A percentile compares a stretch with the other conserved stretches of the same genome.
phyloP scores from a whole-genome alignment of 1,140 invertebrate species.

The Pogonus chalceus region DNA sequence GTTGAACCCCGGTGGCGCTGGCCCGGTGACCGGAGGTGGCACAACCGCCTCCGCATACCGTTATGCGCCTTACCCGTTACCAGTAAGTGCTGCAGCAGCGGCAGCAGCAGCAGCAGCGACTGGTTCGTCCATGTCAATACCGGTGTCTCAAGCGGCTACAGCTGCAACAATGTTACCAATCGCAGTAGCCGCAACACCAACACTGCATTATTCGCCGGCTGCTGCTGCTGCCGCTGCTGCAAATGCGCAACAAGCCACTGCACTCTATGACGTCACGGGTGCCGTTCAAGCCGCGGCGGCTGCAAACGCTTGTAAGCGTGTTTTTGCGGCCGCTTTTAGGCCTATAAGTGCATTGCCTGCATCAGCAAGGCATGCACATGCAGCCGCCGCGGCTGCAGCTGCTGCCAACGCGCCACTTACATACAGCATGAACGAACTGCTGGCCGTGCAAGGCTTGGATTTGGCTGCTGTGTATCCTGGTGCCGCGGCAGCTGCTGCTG shows the following conservation, averaged over 20 bases:
- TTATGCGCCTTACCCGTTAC: slow-evolving; percentile 52
- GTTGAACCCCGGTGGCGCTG: slow-evolving; percentile 47
- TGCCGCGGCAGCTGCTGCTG: slow-evolving; percentile 35
- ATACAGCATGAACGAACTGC: slow-evolving; percentile 57
- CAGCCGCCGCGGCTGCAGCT: no score
- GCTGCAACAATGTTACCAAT: slow-evolving; percentile 17
- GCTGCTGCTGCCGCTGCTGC: no score
- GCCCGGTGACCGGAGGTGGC: slow-evolving; percentile 35
- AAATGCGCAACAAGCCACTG: slow-evolving; percentile 15
- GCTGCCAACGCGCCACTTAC: no score
- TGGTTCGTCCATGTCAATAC: slow-evolving; percentile 22
- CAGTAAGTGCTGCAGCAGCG: slow-evolving; percentile 39
- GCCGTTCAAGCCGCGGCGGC: slow-evolving; percentile 45
- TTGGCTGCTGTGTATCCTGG: slow-evolving; percentile 48
- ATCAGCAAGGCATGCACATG: no score
- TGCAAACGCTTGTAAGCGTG: slow-evolving; percentile 41
- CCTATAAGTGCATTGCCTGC: slow-evolving; percentile 30
- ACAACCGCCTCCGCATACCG: slow-evolving; percentile 47
- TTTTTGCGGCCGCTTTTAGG: slow-evolving; percentile 36
- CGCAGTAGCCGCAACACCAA: slow-evolving; percentile 30
- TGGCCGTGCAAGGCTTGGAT: slow-evolving; percentile 55
- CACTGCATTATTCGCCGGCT: slow-evolving; percentile 24
- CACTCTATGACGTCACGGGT: slow-evolving; percentile 9
- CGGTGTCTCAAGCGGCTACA: slow-evolving; percentile 23
- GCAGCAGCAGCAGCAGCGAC: slow-evolving; percentile 27